These are phyloP conservation scores for Xestia xanthographa DNA, from an alignment of 2,888 invertebrate genomes.

Conservation along the genomic window DNA sequence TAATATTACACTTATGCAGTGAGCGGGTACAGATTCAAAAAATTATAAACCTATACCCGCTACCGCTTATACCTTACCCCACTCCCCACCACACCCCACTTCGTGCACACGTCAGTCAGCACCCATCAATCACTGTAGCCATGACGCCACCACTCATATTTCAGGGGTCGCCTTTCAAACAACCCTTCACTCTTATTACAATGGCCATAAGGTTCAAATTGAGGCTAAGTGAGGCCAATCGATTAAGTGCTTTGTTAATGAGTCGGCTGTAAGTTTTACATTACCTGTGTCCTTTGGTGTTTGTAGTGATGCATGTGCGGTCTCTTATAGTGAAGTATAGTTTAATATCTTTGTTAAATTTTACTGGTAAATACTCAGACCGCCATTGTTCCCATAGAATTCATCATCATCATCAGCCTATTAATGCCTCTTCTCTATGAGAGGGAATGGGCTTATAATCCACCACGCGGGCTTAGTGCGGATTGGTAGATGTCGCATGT, in stretches of 20 bases:
- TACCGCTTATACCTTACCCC: conserved; percentile 62
- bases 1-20: no score
- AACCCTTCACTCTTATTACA: conserved; percentile 67
- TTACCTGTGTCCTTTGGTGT: conserved; percentile 63
- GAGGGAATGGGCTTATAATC: no score
- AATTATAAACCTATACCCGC: conserved; percentile 36
- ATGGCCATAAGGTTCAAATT: conserved; percentile 69
- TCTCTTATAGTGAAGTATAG: background rate
- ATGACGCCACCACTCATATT: conserved; percentile 88
- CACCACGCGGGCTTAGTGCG: no score
- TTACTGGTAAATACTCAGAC: background rate
- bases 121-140: conserved; percentile 88
- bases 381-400: no score
- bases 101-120: conserved; percentile 88
- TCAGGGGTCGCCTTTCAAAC: conserved; percentile 77
- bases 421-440: no score
- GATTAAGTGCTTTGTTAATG: conserved; percentile 83
- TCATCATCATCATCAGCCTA: no score
- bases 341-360: conserved; percentile 19
- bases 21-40: background rate
- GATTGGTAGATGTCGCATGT: no score
- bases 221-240: conserved; percentile 80
- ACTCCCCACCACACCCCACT: conserved; percentile 78
- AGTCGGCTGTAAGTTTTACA: conserved; percentile 67
- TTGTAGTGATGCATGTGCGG: conserved; percentile 50